phyloP scores from a whole-genome alignment of 2,888 invertebrate genomes.

The Ophraella communa region DNA sequence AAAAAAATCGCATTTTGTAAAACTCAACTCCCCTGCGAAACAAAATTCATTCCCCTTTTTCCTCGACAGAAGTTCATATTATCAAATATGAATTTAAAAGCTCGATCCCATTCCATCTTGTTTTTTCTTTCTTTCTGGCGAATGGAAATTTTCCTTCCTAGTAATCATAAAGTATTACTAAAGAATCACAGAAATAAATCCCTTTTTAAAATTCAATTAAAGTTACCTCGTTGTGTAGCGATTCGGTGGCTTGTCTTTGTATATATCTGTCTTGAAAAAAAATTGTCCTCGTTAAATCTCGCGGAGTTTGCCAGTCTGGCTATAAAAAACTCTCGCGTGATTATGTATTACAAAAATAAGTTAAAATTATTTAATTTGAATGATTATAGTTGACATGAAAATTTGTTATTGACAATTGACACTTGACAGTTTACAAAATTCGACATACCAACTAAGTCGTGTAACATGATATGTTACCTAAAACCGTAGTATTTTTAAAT shows the following conservation, averaged over 20 bases:
- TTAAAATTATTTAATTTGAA: too few species aligned
- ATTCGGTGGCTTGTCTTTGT: slow-evolving; percentile 27
- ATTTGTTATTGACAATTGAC: too few species aligned
- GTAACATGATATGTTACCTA: too few species aligned
- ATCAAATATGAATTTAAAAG: slow-evolving; percentile 16
- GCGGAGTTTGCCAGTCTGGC: slow-evolving; percentile 16
- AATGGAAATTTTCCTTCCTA: slow-evolving; percentile 56
- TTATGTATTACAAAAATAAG: too few species aligned
- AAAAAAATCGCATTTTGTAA: neutral
- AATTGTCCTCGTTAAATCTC: slow-evolving; percentile 26
- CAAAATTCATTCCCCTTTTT: neutral
- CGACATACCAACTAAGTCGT: too few species aligned
- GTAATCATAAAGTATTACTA: slow-evolving; percentile 58
- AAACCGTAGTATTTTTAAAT: too few species aligned
- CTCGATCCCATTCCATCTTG: slow-evolving; percentile 13
- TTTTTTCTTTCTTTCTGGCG: slow-evolving; percentile 23
- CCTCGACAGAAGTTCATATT: slow-evolving; percentile 2
- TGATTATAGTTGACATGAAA: too few species aligned
- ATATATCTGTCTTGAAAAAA: slow-evolving; percentile 30
- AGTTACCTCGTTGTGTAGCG: slow-evolving; percentile 45
- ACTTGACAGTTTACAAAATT: too few species aligned
- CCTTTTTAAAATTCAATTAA: slow-evolving; percentile 55
- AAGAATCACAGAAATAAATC: slow-evolving; percentile 55
- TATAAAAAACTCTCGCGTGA: neutral
- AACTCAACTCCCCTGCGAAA: neutral